A percentile compares a stretch with the other conserved stretches of the same genome.
Conservation (phyloP, 2,113 vertebrate genomes). For the Notechis scutatus region DNA sequence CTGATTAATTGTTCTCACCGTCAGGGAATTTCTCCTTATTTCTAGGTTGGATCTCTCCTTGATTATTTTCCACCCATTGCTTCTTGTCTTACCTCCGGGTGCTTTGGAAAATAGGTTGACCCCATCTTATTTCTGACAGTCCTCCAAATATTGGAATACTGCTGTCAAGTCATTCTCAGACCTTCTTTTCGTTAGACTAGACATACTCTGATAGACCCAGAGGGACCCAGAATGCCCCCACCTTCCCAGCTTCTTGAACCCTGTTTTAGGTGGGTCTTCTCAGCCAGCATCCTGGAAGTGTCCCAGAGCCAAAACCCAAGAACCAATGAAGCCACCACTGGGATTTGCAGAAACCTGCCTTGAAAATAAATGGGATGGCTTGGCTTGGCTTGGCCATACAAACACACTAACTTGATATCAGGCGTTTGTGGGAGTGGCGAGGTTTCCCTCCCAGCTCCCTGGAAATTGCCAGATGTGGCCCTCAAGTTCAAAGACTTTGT, state of each 20-base stretch:
- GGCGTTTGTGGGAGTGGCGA: accelerated
- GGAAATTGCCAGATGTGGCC: not conserved
- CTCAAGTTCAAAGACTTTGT: not conserved
- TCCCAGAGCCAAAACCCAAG: not conserved
- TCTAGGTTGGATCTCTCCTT: not conserved
- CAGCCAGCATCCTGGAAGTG: not conserved
- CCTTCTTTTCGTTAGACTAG: not conserved
- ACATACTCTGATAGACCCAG: not conserved
- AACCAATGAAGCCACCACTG: not conserved
- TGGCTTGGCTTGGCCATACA: too few relatives aligned
- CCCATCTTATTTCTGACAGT: not conserved
- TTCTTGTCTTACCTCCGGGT: not conserved
- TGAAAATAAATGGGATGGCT: too few relatives aligned
- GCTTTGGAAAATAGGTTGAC: not conserved
- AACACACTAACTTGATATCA: not conserved
- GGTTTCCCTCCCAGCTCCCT: not conserved
- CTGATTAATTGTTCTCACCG: not conserved
- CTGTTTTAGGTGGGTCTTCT: not conserved
- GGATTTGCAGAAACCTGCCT: too few relatives aligned
- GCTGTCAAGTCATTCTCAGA: not conserved
- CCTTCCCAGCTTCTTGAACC: not conserved
- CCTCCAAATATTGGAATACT: not conserved
- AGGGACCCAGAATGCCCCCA: not conserved
- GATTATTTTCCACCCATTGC: not conserved
- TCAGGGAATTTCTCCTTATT: not conserved